Conservation (phyloP, 2,888 invertebrate genomes). For the Yponomeuta evonymella region DNA sequence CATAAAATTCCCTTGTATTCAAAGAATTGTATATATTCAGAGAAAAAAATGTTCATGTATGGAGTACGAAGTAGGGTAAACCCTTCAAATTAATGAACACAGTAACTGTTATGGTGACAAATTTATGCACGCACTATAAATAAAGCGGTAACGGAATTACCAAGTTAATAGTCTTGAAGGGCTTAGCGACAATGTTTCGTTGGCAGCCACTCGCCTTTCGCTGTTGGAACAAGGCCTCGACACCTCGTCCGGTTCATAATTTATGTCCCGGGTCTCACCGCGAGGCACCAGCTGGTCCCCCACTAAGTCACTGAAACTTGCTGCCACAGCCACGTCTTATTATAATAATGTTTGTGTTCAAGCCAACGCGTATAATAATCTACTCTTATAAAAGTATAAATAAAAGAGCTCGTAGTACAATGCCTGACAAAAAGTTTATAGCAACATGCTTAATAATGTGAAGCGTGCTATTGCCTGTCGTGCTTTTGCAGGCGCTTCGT, state of each 20-base stretch:
- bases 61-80: not conserved
- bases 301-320: conserved; percentile 28
- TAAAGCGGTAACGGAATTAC: not conserved
- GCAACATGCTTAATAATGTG: not conserved
- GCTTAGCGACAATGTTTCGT: not conserved
- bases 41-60: no score
- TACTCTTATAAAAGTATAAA: not conserved
- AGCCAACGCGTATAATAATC: conserved; percentile 12
- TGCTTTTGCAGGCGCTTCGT: not conserved
- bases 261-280: conserved; percentile 41
- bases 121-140: conserved; percentile 1
- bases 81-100: not conserved
- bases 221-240: conserved; percentile 23
- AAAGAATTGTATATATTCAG: no score
- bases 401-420: conserved; percentile 11
- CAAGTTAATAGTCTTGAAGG: conserved; percentile 3
- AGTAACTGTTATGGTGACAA: not conserved
- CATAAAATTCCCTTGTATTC: no score
- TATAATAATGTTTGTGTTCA: conserved; percentile 14
- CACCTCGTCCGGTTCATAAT: conserved; percentile 40
- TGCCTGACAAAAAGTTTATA: conserved; percentile 5
- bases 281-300: conserved; percentile 51
- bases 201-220: not conserved
- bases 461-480: not conserved
- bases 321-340: conserved; percentile 12